phyloP scores from a whole-genome alignment of 2,113 vertebrate genomes.

The Solea solea region DNA sequence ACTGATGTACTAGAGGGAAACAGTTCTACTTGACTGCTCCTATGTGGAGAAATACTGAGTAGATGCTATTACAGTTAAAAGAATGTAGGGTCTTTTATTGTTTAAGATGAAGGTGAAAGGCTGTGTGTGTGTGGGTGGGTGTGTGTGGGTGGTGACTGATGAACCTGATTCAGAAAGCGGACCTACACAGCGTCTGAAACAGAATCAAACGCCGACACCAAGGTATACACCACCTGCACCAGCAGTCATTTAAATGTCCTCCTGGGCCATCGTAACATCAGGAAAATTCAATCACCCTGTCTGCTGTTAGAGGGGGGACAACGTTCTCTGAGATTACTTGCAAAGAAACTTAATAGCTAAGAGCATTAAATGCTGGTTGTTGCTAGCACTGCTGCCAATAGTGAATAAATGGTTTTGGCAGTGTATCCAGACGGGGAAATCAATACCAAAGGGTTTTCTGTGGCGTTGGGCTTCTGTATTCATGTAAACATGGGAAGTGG shows the following conservation, averaged over 20 bases:
- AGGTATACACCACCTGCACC: constrained; percentile 74
- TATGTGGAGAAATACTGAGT: constrained; percentile 61
- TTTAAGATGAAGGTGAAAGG: constrained; percentile 71
- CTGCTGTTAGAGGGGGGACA: constrained; percentile 63
- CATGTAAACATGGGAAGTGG: constrained; percentile 98
- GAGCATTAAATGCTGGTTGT: constrained; percentile 87
- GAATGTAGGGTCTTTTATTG: constrained; percentile 63
- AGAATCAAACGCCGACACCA: constrained; percentile 68
- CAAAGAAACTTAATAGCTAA: constrained; percentile 84
- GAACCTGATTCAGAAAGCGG: constrained; percentile 67
- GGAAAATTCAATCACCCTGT: constrained; percentile 80
- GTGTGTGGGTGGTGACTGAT: constrained; percentile 76
- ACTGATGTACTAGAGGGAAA: constrained; percentile 30
- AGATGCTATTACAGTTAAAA: constrained; percentile 68
- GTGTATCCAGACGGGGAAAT: constrained; percentile 93
- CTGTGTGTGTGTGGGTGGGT: constrained; percentile 31
- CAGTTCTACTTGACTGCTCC: constrained; percentile 46
- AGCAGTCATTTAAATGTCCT: constrained; percentile 78
- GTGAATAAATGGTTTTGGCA: constrained; percentile 97
- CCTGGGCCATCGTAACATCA: constrained; percentile 70
- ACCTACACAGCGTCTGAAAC: constrained; percentile 65
- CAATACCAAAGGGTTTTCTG: constrained; percentile 90
- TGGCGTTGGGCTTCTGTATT: constrained; percentile 93
- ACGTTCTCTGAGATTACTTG: constrained; percentile 78
- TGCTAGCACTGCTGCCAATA: constrained; percentile 91